These are phyloP conservation scores for Cheilosia urbana DNA, from an alignment of 2,888 invertebrate genomes.

Conservation along the genomic window DNA sequence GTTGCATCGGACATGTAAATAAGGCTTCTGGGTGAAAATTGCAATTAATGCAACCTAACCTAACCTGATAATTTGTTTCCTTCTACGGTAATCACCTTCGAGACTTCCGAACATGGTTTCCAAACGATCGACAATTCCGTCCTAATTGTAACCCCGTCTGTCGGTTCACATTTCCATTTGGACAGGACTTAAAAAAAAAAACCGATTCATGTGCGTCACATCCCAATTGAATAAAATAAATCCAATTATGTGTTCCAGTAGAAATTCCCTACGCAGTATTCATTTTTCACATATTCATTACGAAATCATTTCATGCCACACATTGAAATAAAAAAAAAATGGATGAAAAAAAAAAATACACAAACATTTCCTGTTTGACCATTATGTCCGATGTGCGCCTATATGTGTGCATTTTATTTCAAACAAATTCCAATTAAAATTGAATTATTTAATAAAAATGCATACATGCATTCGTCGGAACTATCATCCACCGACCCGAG, in stretches of 20 bases:
- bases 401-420: slow-evolving; percentile 40
- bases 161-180: background rate
- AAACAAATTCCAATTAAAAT: slow-evolving; percentile 61
- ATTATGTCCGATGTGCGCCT: background rate
- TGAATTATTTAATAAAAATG: slow-evolving; percentile 53
- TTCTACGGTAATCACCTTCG: no score
- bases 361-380: slow-evolving; percentile 39
- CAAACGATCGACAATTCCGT: background rate
- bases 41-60: no score
- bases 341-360: slow-evolving; percentile 4
- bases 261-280: slow-evolving; percentile 18
- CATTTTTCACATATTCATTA: slow-evolving; percentile 38
- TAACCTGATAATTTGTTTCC: no score
- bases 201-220: slow-evolving; percentile 21
- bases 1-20: no score
- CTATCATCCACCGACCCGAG: slow-evolving; percentile 16
- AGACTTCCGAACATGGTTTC: no score
- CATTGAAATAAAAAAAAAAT: background rate
- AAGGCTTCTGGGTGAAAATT: no score
- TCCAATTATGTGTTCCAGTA: slow-evolving; percentile 19
- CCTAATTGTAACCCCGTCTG: slow-evolving; percentile 23
- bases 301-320: slow-evolving; percentile 34
- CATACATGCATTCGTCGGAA: slow-evolving; percentile 10
- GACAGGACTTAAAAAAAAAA: slow-evolving; percentile 15
- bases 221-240: slow-evolving; percentile 50